Conservation (phyloP, 2,797 vertebrate species). For the Taenioides sp. region DNA sequence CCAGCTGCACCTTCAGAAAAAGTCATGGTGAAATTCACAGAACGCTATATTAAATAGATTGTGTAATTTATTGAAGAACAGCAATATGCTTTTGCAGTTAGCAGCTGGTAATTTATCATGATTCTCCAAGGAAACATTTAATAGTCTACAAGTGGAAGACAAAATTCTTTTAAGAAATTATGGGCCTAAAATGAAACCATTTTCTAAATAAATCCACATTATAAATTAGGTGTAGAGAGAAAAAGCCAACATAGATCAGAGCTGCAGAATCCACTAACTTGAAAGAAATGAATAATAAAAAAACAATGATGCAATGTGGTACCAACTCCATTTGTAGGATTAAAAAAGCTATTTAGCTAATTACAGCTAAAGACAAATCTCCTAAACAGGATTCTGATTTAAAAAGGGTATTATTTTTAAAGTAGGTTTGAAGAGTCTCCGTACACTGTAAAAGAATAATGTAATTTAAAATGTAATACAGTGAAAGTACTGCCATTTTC, state of each 20-base stretch:
- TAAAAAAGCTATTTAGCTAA: background rate
- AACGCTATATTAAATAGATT: no score
- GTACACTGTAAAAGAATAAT: background rate
- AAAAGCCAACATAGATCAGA: background rate
- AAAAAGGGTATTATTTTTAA: background rate
- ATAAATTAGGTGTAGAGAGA: background rate
- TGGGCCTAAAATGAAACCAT: background rate
- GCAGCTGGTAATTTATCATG: no score
- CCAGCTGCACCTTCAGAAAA: no score
- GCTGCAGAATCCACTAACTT: background rate
- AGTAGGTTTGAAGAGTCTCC: background rate
- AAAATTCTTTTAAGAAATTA: no score
- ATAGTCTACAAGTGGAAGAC: no score
- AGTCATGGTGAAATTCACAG: no score
- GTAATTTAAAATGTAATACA: background rate
- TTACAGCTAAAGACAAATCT: background rate
- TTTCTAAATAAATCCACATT: background rate
- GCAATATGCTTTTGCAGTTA: no score
- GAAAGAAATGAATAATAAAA: background rate
- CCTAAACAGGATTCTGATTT: background rate
- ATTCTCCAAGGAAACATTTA: no score
- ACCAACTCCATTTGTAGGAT: constrained; percentile 2
- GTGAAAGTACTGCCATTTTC: background rate
- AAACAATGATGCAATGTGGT: background rate
- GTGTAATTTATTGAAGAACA: no score